Percentiles rank a stretch among this genome's conserved stretches.
phyloP scores from a whole-genome alignment of 2,888 invertebrate genomes.

The Stenolophus ochropezus region DNA sequence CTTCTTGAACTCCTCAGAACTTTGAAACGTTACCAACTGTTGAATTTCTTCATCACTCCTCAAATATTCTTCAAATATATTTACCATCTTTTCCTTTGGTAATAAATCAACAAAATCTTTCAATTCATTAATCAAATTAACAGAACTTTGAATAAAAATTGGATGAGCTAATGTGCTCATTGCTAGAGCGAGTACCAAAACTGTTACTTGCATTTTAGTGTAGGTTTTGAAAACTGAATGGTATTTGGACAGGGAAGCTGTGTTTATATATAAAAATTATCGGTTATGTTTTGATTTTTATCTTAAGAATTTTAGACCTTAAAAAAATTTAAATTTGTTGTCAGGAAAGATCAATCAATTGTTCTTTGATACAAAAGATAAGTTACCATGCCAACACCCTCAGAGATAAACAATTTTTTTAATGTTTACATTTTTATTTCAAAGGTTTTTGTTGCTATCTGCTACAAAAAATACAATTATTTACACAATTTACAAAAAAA shows the following conservation, averaged over 20 bases:
- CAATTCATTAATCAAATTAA: background rate
- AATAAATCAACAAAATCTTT: background rate
- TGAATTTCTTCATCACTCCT: constrained; percentile 6
- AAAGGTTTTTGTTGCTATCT: too few relatives aligned
- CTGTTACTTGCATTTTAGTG: background rate
- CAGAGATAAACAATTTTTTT: too few relatives aligned
- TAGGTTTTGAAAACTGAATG: background rate
- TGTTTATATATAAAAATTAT: background rate
- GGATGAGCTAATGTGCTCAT: background rate
- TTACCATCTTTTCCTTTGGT: background rate
- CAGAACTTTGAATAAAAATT: background rate
- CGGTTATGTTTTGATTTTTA: background rate
- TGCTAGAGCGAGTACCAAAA: background rate
- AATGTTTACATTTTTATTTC: too few relatives aligned
- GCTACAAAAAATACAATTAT: too few relatives aligned
- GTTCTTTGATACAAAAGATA: background rate
- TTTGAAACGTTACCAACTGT: background rate
- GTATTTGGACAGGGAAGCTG: background rate
- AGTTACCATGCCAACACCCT: background rate
- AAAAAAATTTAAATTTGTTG: background rate
- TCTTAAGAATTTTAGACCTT: background rate
- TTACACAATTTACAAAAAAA: too few relatives aligned
- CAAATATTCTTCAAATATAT: background rate
- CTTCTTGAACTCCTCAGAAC: background rate
- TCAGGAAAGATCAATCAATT: too few relatives aligned